These are phyloP conservation scores for Fragum whitleyi DNA, from an alignment of 2,888 invertebrate genomes.

Conservation along the genomic window DNA sequence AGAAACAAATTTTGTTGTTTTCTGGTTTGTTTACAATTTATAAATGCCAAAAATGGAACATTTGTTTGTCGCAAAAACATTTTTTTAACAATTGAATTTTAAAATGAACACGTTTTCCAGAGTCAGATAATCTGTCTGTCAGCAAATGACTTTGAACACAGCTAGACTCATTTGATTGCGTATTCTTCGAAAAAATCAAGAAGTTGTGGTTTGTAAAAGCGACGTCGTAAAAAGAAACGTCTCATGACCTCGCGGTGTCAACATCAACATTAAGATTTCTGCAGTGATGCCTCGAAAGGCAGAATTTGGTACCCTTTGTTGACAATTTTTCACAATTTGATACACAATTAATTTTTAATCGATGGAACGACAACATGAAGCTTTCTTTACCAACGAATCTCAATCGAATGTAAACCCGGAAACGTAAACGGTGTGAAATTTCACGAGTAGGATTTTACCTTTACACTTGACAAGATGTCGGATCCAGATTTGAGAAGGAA, in stretches of 20 bases:
- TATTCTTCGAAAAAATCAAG: too few relatives aligned
- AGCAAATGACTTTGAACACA: too few relatives aligned
- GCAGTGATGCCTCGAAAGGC: background rate
- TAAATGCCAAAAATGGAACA: constrained; percentile 44
- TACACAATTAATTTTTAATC: too few relatives aligned
- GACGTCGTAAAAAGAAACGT: constrained; percentile 48
- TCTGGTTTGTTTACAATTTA: constrained; percentile 11
- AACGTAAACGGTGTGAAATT: constrained; percentile 37
- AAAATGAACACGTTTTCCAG: background rate
- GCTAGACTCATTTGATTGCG: too few relatives aligned
- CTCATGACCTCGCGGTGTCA: constrained; percentile 48
- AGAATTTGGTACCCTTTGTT: too few relatives aligned
- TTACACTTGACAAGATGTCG: constrained; percentile 74
- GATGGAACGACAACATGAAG: too few relatives aligned
- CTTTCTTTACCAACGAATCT: too few relatives aligned
- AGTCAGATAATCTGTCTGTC: too few relatives aligned
- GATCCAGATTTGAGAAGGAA: constrained; percentile 83
- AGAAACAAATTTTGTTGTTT: background rate
- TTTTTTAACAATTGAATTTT: background rate
- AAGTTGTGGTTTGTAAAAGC: too few relatives aligned
- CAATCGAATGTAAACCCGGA: constrained; percentile 41
- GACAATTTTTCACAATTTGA: too few relatives aligned
- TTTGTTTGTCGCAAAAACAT: constrained; percentile 59
- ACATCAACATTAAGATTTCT: constrained; percentile 2
- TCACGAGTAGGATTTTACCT: constrained; percentile 41